A percentile compares a stretch with the other conserved stretches of the same genome.
Evolutionary conservation across 2,888 invertebrate species (phyloP).

Genomic region (Lochmaea capreae): DNA sequence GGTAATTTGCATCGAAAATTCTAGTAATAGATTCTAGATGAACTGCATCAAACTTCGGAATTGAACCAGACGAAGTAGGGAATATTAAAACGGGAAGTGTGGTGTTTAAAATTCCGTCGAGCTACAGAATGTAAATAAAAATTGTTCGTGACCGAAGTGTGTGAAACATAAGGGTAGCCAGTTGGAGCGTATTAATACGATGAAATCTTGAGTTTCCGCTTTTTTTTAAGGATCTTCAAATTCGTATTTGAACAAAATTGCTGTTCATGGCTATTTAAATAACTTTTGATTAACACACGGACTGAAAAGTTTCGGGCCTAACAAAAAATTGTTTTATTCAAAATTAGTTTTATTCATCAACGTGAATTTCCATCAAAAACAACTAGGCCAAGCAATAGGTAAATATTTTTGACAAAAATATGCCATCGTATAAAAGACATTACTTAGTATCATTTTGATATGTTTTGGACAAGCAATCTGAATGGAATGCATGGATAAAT

Average conservation of each 20-base stretch:
- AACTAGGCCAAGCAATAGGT: too few relatives aligned
- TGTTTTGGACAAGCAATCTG: too few relatives aligned
- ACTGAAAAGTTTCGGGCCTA: too few relatives aligned
- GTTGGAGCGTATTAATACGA: not conserved
- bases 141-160: conserved; percentile 12
- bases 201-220: not conserved
- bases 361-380: too few relatives aligned
- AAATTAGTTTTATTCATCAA: too few relatives aligned
- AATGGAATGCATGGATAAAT: too few relatives aligned
- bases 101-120: conserved; percentile 5
- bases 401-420: too few relatives aligned
- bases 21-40: not conserved
- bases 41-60: not conserved
- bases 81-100: not conserved
- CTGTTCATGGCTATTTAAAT: too few relatives aligned
- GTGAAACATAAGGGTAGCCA: not conserved
- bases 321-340: too few relatives aligned
- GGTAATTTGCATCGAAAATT: not conserved
- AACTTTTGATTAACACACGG: too few relatives aligned
- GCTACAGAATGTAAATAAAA: conserved; percentile 7
- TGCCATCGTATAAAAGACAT: too few relatives aligned
- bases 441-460: too few relatives aligned
- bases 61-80: not conserved
- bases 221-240: not conserved
- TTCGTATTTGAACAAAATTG: not conserved